These are phyloP conservation scores for Rhinichthys klamathensis DNA, from an alignment of 2,113 vertebrate genomes.

Conservation along the genomic window DNA sequence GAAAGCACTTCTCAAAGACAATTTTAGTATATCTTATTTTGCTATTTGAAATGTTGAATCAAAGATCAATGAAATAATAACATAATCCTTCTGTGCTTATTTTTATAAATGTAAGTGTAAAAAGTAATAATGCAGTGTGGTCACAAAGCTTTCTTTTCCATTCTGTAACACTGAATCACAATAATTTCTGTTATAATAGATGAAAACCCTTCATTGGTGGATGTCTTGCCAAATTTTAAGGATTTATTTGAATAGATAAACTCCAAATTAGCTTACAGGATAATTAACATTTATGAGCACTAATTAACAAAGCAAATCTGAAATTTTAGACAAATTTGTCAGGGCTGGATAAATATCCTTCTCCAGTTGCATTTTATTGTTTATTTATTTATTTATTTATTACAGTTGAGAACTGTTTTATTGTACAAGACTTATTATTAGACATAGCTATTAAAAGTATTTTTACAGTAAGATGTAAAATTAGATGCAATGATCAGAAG, in stretches of 20 bases:
- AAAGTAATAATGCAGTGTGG: neutral
- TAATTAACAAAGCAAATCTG: neutral
- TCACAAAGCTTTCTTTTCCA: neutral
- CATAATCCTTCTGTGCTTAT: neutral
- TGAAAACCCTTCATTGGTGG: neutral
- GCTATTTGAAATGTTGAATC: neutral
- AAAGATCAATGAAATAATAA: neutral
- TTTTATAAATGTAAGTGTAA: neutral
- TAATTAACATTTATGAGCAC: neutral
- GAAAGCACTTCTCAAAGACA: neutral
- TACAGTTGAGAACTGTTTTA: neutral
- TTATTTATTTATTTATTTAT: neutral
- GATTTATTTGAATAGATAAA: neutral
- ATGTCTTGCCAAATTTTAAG: neutral
- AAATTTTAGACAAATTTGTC: neutral
- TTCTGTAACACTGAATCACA: neutral
- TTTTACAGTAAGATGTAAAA: neutral
- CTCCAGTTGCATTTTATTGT: neutral
- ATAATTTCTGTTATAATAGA: neutral
- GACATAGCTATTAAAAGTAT: neutral
- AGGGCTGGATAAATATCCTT: neutral
- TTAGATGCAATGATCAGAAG: neutral
- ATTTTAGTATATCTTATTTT: neutral
- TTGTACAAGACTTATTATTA: neutral
- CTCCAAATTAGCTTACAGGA: neutral